Evolutionary conservation across 2,888 invertebrate species (phyloP), one percentile per base, ranked within the genome.

Genomic region (Girardia tigrina): DNA sequence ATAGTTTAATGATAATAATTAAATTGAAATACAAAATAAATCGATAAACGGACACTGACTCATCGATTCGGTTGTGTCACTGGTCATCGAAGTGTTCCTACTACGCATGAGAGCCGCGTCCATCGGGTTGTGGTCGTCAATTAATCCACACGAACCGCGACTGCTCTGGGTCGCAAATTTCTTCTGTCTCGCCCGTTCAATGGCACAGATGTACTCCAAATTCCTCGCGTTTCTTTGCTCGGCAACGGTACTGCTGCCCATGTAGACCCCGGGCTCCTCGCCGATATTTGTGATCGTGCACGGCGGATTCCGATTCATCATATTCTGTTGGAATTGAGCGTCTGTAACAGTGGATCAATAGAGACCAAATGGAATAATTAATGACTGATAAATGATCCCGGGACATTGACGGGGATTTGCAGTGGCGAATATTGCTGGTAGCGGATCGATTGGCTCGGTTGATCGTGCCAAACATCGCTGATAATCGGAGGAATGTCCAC

Each of bases 151-250:
- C 4, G 56, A 56, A 56, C 4, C 56, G n/a, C 56, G 56, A 56
- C 56, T 56, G 23, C 20, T 20, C 23, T 56, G 56, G 23, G 56
- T 56, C 23, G 56, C 56, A 6, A 56, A n/a, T 16, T 74, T 74
- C 23, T 74, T 74, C 74, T 42, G 42, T 56, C 69, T 42, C 2
- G 74, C 74, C 23, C 74, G 56, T 28, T 74, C 74, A 56, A 74
- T 74, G 12, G 74, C 74, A 56, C 27, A 56, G 1, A 23, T 23
- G 20, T 74, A 74, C 20, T 74, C 74, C 56, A 56, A 26, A 56
- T 42, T 74, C 27, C 74, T 23, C 1, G 74, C 74, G 26, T 23
- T 74, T 74, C 74, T 2, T 69, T 74, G 56, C 27, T 74, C 74
- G 6, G 42, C 74, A 56, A 56, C 56, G n/a, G 56, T 20, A 56